These are phyloP conservation scores for Eriocheir sinensis DNA, from an alignment of 1,140 invertebrate genomes.

Conservation along the genomic window DNA sequence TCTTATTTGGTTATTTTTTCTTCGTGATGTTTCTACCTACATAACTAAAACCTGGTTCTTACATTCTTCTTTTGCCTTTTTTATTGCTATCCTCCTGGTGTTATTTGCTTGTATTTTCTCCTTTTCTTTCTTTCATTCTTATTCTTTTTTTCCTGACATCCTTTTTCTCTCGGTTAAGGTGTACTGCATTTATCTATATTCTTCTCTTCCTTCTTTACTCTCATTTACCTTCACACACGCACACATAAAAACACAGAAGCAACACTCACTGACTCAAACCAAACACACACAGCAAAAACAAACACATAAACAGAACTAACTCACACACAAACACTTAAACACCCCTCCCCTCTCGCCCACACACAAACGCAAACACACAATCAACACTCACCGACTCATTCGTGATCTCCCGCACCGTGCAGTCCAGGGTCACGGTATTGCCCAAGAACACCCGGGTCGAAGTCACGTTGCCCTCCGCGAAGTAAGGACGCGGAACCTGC, in stretches of 20 bases:
- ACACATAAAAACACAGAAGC: neutral
- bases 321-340: neutral
- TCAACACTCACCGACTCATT: slow-evolving; percentile 60
- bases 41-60: too few species aligned
- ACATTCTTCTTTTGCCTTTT: neutral
- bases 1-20: too few species aligned
- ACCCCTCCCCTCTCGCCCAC: neutral
- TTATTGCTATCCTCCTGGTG: neutral
- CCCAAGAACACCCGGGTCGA: slow-evolving; percentile 29
- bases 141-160: too few species aligned
- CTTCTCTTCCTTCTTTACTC: too few species aligned
- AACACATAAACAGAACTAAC: too few species aligned
- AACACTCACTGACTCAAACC: neutral
- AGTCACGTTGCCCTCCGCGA: slow-evolving; percentile 12
- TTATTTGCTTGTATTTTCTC: too few species aligned
- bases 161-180: too few species aligned
- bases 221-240: too few species aligned
- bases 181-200: too few species aligned
- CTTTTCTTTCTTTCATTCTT: too few species aligned
- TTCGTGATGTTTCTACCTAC: too few species aligned
- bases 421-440: slow-evolving; percentile 59
- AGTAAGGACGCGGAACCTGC: neutral
- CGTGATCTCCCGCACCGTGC: slow-evolving; percentile 50
- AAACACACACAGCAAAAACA: neutral
- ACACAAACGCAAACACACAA: slow-evolving; percentile 9